phyloP scores from a whole-genome alignment of 2,113 vertebrate species.

The Poeciliopsis prolifica region DNA sequence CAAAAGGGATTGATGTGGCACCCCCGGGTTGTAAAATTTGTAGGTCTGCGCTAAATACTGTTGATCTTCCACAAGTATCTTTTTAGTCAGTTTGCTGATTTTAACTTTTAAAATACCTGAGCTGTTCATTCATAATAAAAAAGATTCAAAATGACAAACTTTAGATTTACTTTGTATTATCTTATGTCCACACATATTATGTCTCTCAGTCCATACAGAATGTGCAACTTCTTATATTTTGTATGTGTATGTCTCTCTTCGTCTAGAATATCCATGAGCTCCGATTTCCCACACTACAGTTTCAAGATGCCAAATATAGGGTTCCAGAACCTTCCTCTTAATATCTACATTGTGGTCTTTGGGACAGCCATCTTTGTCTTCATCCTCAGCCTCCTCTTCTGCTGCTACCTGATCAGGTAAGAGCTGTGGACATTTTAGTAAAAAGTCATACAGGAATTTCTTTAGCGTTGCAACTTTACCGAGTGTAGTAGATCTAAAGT shows the following conservation, averaged over 20 bases:
- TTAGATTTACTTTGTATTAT: not conserved
- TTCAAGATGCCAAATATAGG: constrained; percentile 99
- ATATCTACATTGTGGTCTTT: constrained; percentile 99
- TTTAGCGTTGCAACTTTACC: not conserved
- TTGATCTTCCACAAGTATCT: too few species aligned
- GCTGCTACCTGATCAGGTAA: constrained; percentile 99
- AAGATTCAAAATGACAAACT: not conserved
- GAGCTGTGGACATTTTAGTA: constrained; percentile 3
- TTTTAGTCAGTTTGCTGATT: too few species aligned
- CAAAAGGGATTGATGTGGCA: too few species aligned
- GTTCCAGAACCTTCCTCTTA: constrained; percentile 99
- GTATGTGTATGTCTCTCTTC: constrained; percentile 34
- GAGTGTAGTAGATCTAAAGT: constrained; percentile 2
- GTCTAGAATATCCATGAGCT: constrained; percentile 94
- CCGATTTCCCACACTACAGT: constrained; percentile 92
- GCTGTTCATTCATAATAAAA: too few species aligned
- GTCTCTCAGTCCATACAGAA: not conserved
- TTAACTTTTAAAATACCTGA: too few species aligned
- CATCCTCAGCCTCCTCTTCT: constrained; percentile 99
- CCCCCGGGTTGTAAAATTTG: too few species aligned
- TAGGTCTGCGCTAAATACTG: too few species aligned
- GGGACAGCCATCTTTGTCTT: constrained; percentile 99
- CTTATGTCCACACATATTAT: not conserved
- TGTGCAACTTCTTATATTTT: not conserved
- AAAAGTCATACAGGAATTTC: constrained; percentile 36